phyloP scores from a whole-genome alignment of 1,140 invertebrate genomes.

The Amphibalanus amphitrite region DNA sequence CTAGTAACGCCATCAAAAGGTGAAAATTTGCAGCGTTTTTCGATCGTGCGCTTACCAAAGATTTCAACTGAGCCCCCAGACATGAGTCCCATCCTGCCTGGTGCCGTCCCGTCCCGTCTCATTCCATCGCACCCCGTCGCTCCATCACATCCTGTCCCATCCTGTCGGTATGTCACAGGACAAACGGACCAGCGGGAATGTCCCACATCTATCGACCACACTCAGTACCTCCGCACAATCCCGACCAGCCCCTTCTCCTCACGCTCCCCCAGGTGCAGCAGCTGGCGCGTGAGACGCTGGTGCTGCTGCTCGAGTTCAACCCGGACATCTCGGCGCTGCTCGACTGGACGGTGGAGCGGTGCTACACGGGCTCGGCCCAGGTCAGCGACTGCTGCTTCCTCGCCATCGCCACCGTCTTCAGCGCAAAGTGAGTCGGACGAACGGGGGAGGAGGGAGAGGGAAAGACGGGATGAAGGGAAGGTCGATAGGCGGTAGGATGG shows the following conservation, averaged over 20 bases:
- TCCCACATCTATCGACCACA: background rate
- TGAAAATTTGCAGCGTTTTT: too few relatives aligned
- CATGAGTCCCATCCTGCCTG: too few relatives aligned
- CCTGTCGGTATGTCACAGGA: slow-evolving; percentile 29
- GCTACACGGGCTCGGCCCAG: slow-evolving; percentile 74
- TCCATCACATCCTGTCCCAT: too few relatives aligned
- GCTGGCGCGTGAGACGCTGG: slow-evolving; percentile 79
- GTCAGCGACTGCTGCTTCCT: slow-evolving; percentile 92
- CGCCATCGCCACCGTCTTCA: slow-evolving; percentile 87
- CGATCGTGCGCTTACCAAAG: too few relatives aligned
- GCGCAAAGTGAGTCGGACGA: slow-evolving; percentile 59
- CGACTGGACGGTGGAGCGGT: slow-evolving; percentile 94
- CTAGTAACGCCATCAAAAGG: too few relatives aligned
- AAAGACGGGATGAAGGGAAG: too few relatives aligned
- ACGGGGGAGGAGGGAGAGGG: too few relatives aligned
- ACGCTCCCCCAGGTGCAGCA: slow-evolving; percentile 57
- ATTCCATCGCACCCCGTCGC: too few relatives aligned
- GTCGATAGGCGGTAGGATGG: too few relatives aligned
- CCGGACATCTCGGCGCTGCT: slow-evolving; percentile 78
- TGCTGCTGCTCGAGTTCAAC: slow-evolving; percentile 87
- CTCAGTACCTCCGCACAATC: slow-evolving; percentile 3
- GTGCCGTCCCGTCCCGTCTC: too few relatives aligned
- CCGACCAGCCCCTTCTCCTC: too few relatives aligned
- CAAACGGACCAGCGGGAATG: background rate
- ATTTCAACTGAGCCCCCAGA: too few relatives aligned